Evolutionary conservation across 2,888 invertebrate species (phyloP).

Genomic region (Stenolophus ochropezus): DNA sequence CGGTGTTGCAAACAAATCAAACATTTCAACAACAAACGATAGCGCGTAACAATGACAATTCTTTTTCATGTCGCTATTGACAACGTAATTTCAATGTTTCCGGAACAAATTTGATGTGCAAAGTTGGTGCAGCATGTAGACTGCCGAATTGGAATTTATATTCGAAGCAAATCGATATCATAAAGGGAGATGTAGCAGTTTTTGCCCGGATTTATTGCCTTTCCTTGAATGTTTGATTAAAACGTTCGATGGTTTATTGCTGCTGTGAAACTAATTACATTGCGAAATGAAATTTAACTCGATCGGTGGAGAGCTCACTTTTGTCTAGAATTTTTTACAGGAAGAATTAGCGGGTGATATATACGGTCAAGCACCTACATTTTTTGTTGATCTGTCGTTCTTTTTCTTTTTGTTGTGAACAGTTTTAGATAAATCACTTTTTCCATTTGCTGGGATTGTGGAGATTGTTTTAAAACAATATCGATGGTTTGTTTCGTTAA

Average conservation of each 20-base stretch:
- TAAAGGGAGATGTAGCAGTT: constrained; percentile 28
- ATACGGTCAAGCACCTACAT: neutral
- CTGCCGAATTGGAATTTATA: constrained; percentile 15
- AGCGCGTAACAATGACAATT: constrained; percentile 6
- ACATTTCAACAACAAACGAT: constrained; percentile 24
- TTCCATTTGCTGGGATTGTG: neutral
- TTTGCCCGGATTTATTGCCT: constrained; percentile 34
- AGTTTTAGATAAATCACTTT: neutral
- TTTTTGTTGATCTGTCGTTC: neutral
- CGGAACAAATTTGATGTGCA: constrained; percentile 33
- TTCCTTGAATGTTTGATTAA: constrained; percentile 44
- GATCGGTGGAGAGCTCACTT: neutral
- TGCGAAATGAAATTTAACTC: constrained; percentile 35
- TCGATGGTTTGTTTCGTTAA: neutral
- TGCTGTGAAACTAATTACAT: constrained; percentile 37
- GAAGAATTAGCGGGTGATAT: neutral
- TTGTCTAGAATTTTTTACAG: constrained; percentile 3
- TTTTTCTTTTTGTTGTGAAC: neutral
- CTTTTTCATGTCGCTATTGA: constrained; percentile 26
- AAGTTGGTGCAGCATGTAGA: constrained; percentile 17
- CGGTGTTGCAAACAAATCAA: constrained; percentile 3
- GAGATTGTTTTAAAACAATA: neutral
- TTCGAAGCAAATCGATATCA: constrained; percentile 44
- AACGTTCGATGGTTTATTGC: constrained; percentile 44
- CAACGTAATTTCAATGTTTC: constrained; percentile 40